These are phyloP conservation scores for Leptonema lineaticorne DNA, from an alignment of 1,140 invertebrate genomes.

Conservation along the genomic window DNA sequence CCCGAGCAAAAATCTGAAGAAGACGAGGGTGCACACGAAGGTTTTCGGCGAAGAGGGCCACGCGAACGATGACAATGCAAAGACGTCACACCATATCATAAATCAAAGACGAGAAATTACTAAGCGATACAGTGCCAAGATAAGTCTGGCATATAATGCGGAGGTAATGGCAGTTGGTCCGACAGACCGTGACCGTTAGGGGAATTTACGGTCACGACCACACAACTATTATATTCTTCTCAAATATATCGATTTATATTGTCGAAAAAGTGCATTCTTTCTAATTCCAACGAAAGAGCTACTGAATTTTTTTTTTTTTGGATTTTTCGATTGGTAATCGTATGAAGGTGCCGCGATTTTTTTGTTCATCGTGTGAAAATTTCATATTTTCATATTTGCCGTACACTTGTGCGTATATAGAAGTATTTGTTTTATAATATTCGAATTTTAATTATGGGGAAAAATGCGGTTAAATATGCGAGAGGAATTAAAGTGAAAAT, in stretches of 20 bases:
- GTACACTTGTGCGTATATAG: no score
- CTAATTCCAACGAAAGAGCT: no score
- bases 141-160: slow-evolving; percentile 39
- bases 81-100: slow-evolving; percentile 34
- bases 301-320: no score
- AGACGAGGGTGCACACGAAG: neutral
- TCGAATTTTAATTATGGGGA: no score
- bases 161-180: slow-evolving; percentile 25
- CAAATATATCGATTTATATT: slow-evolving; percentile 5
- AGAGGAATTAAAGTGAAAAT: no score
- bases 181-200: slow-evolving; percentile 19
- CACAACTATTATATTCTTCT: no score
- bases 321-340: no score
- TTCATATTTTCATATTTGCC: no score
- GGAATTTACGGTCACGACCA: neutral
- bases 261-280: slow-evolving; percentile 2
- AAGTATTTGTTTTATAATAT: no score
- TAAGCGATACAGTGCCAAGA: slow-evolving; percentile 41
- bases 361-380: no score
- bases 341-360: no score
- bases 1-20: slow-evolving; percentile 7
- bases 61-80: slow-evolving; percentile 39
- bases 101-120: slow-evolving; percentile 42
- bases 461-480: no score
- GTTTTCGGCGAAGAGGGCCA: neutral